Evolutionary conservation across 2,888 invertebrate genomes (phyloP).

Genomic region (Ochropacha duplaris): DNA sequence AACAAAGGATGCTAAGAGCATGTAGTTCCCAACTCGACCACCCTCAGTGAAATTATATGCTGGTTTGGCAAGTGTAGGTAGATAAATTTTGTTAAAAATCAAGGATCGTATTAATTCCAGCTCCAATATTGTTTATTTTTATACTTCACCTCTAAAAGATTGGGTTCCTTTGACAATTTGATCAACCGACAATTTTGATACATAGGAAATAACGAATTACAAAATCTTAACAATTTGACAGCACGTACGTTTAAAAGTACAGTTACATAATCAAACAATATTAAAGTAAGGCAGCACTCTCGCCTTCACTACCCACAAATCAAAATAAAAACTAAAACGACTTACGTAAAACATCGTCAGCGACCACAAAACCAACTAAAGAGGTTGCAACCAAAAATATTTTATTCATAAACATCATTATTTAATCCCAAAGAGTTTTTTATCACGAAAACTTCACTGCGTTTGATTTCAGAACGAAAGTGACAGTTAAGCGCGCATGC

Average conservation of each 20-base stretch:
- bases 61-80: too few species aligned
- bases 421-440: background rate
- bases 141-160: too few species aligned
- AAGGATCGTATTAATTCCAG: too few species aligned
- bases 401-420: background rate
- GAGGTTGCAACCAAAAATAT: constrained; percentile 13
- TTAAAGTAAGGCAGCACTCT: background rate
- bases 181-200: too few species aligned
- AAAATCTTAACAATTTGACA: background rate
- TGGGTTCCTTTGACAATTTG: too few species aligned
- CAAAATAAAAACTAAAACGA: constrained; percentile 13
- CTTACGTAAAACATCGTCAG: constrained; percentile 47
- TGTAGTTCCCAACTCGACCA: too few species aligned
- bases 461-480: background rate
- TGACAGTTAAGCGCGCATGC: constrained; percentile 17
- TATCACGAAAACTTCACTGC: background rate
- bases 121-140: too few species aligned
- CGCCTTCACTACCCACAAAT: background rate
- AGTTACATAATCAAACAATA: background rate
- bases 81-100: too few species aligned
- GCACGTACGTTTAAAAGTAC: background rate
- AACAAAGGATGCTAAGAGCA: too few species aligned
- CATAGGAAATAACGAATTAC: background rate
- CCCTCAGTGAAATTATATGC: too few species aligned
- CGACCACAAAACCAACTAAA: constrained; percentile 29